Base-by-base conservation (phyloP, 2,888 invertebrate genomes). In the Muschampia plurimacula region DNA sequence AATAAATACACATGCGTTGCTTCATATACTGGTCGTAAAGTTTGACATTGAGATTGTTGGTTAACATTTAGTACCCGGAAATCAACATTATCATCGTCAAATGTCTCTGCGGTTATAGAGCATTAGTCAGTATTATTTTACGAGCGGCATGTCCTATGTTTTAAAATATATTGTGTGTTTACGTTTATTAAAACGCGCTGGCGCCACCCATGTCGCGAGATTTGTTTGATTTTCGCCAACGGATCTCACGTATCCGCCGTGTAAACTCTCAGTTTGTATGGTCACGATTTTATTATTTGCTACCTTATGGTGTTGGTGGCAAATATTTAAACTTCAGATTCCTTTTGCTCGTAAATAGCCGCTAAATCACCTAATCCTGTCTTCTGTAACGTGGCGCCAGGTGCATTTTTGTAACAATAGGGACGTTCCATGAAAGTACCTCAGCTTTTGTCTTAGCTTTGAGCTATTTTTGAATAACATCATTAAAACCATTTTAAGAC, bases 21-120 rank as follows among this genome's bases (percentile, higher is more conserved):
- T 87, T 85, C 85, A 89, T 90, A 89, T 90, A 83, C 81, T 82
- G 83, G 78, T 88, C 89, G 84, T 93, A 91, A 92, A 91, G 78
- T 85, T 82, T 90, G 92, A 86, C 93, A 92, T 93, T 93, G 93
- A 88, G 82, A 86, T 82, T 86, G 88, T 91, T 90, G 85, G 87
- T 85, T 86, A 85, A 85, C 83, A 85, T 91, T 92, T 89, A 91
- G 86, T 83, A 85, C 84, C 86, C 86, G 91, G 91, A 91, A 92
- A 89, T 88, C 82, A 86, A 85, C 84, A 82, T 81, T 82, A 83
- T 84, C 78, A 55, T 67, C 67, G 79, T 82, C 82, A 86, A 83
- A 88, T 84, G 83, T 83, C 82, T 79, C 77, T 76, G 80, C 81
- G 79, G 86, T 84, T 87, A 86, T 84, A 85, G 84, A 83, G 84